Evolutionary conservation across 2,113 vertebrate genomes (phyloP).

Genomic region (Callorhinus ursinus): DNA sequence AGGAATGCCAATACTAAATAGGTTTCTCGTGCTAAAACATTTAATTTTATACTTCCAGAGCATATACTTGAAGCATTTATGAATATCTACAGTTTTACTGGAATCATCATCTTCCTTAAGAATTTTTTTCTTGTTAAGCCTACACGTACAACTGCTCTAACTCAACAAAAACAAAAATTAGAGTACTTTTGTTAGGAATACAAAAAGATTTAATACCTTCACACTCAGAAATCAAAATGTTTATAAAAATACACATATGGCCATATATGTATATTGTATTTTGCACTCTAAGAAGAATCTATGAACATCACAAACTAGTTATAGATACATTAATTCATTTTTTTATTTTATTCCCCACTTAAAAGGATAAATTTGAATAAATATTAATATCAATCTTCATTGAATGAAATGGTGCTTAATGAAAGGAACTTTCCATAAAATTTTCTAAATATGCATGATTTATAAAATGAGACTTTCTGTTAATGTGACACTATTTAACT

Average conservation of each 20-base stretch:
- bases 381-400: constrained; percentile 46
- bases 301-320: constrained; percentile 44
- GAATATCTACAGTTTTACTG: constrained; percentile 13
- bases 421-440: constrained; percentile 43
- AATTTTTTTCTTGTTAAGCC: background rate
- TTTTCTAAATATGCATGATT: constrained; percentile 31
- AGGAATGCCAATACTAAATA: constrained; percentile 34
- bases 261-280: constrained; percentile 1
- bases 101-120: constrained; percentile 15
- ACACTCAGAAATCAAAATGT: constrained; percentile 47
- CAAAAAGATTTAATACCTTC: constrained; percentile 16
- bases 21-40: constrained; percentile 38
- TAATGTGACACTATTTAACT: background rate
- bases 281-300: constrained; percentile 12
- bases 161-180: constrained; percentile 9
- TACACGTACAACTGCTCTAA: background rate
- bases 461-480: background rate
- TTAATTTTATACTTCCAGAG: constrained; percentile 37
- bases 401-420: constrained; percentile 49
- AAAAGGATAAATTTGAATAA: constrained; percentile 53
- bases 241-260: constrained; percentile 12
- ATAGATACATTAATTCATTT: constrained; percentile 28
- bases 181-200: constrained; percentile 38
- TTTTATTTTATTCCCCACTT: constrained; percentile 50
- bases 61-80: background rate